These are phyloP conservation scores for Tholera decimalis DNA, from an alignment of 2,888 invertebrate species.

Conservation along the genomic window DNA sequence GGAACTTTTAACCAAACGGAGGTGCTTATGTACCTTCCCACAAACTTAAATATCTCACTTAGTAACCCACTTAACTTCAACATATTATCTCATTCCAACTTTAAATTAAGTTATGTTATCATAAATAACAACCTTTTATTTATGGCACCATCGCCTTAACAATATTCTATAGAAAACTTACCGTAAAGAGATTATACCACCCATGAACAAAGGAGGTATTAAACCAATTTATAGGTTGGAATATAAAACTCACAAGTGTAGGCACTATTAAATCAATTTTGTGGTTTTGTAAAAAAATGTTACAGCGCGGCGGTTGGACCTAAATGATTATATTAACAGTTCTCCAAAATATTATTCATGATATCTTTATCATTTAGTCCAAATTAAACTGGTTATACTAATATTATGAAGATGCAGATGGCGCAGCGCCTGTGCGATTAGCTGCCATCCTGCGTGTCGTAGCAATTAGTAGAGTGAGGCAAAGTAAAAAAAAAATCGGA, in stretches of 20 bases:
- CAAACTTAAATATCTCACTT: background rate
- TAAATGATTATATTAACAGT: conserved; percentile 2
- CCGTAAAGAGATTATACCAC: conserved; percentile 65
- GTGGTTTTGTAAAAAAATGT: conserved; percentile 36
- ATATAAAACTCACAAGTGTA: conserved; percentile 47
- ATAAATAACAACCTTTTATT: conserved; percentile 53
- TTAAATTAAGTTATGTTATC: conserved; percentile 51
- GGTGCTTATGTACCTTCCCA: background rate
- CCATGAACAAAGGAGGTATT: conserved; percentile 58
- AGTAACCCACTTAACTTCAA: conserved; percentile 24
- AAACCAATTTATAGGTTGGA: conserved; percentile 62
- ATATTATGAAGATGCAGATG: no score
- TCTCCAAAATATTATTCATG: background rate
- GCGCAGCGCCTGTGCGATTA: no score
- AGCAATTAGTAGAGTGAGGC: background rate
- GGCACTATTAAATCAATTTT: conserved; percentile 50
- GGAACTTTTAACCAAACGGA: background rate
- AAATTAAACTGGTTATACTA: no score
- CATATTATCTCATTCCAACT: conserved; percentile 34
- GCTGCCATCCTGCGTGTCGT: no score
- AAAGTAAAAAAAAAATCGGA: no score
- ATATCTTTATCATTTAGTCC: background rate
- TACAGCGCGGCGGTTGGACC: conserved; percentile 3
- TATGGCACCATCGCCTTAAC: conserved; percentile 38
- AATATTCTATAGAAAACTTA: conserved; percentile 35